phyloP scores from a whole-genome alignment of 2,888 invertebrate species.

The Graphium colonna region DNA sequence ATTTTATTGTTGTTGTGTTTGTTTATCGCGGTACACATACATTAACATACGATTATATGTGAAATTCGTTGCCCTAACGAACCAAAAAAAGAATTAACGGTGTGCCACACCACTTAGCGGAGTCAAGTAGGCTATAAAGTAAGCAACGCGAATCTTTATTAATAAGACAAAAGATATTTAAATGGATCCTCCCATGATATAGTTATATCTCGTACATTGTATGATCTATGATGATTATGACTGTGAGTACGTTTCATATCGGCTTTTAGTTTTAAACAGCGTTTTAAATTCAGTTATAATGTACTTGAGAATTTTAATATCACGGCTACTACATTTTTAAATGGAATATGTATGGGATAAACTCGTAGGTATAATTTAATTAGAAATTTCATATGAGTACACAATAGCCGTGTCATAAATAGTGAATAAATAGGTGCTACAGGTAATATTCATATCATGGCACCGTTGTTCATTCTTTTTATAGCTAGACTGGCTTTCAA shows the following conservation, averaged over 20 bases:
- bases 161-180: conserved; percentile 21
- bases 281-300: background rate
- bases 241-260: background rate
- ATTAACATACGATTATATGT: conserved; percentile 54
- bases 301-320: conserved; percentile 3
- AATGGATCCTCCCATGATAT: conserved; percentile 4
- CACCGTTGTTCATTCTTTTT: background rate
- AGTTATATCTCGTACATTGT: background rate
- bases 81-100: conserved; percentile 53
- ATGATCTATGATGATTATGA: background rate
- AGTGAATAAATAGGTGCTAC: too few species aligned
- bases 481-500: too few species aligned
- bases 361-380: background rate
- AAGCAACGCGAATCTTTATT: conserved; percentile 49
- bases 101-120: conserved; percentile 55
- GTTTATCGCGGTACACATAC: conserved; percentile 49
- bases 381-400: background rate
- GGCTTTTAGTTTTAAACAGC: background rate
- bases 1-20: conserved; percentile 54
- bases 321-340: conserved; percentile 7
- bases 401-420: background rate
- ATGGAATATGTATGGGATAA: conserved; percentile 8
- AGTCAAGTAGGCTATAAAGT: conserved; percentile 58
- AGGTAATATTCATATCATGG: too few species aligned
- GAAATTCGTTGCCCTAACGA: conserved; percentile 48